Evolutionary conservation across 1,140 invertebrate species (phyloP).

Genomic region (Pachypeltis micranthus): DNA sequence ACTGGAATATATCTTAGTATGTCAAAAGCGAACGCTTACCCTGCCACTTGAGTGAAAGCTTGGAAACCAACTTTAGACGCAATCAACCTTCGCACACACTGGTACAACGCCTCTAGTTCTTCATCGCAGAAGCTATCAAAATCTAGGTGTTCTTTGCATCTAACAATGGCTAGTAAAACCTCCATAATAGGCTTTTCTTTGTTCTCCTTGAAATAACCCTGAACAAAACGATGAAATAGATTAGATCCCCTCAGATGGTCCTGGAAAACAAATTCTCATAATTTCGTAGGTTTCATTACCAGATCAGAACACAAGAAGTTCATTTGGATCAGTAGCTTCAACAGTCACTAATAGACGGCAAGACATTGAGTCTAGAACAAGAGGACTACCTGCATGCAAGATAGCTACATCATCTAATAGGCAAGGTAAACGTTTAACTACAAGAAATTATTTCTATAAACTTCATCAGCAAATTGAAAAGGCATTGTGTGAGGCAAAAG

Average conservation of each 20-base stretch:
- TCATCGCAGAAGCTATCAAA: constrained; percentile 47
- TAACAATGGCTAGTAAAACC: constrained; percentile 63
- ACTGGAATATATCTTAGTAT: constrained; percentile 6
- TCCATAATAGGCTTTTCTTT: constrained; percentile 90
- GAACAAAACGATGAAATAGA: constrained; percentile 38
- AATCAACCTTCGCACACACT: constrained; percentile 80
- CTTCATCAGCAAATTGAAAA: too few species aligned
- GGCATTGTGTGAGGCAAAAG: too few species aligned
- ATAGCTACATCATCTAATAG: too few species aligned
- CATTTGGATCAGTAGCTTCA: too few species aligned
- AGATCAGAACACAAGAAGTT: too few species aligned
- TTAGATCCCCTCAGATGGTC: constrained; percentile 9
- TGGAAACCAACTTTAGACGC: constrained; percentile 96
- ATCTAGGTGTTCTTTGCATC: constrained; percentile 39
- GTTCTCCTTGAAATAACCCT: constrained; percentile 94
- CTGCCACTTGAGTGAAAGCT: constrained; percentile 80
- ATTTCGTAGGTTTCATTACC: too few species aligned
- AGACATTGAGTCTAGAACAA: too few species aligned
- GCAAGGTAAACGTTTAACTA: too few species aligned
- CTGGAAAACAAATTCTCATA: too few species aligned
- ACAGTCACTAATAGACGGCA: too few species aligned
- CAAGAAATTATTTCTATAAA: too few species aligned
- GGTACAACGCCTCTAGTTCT: constrained; percentile 86
- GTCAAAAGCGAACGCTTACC: constrained; percentile 42
- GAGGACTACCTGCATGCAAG: too few species aligned